Conservation (phyloP, 2,888 invertebrate species). For the Mellilla xanthometata region DNA sequence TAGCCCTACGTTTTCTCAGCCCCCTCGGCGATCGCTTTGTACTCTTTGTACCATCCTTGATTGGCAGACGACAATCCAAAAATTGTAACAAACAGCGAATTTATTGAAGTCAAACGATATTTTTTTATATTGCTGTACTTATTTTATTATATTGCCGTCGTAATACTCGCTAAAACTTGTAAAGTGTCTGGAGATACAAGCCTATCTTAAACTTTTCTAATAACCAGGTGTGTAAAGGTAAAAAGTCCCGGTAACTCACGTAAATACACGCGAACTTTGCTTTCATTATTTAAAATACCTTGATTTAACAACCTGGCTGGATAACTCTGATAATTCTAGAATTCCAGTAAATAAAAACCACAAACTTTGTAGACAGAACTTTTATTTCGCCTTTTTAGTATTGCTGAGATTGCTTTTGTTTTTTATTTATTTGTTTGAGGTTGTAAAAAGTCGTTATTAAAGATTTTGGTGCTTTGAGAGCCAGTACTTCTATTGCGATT, state of each 20-base stretch:
- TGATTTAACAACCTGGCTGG: slow-evolving; percentile 21
- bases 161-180: slow-evolving; percentile 25
- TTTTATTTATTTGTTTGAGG: too few relatives aligned
- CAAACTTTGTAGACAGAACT: background rate
- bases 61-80: slow-evolving; percentile 56
- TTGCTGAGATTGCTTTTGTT: too few relatives aligned
- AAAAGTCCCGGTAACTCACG: slow-evolving; percentile 32
- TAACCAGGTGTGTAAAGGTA: slow-evolving; percentile 32
- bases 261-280: slow-evolving; percentile 32
- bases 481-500: too few relatives aligned
- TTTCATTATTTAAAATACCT: slow-evolving; percentile 32
- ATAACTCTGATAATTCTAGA: slow-evolving; percentile 7
- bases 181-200: slow-evolving; percentile 25
- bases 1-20: slow-evolving; percentile 23
- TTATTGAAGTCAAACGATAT: slow-evolving; percentile 38
- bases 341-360: slow-evolving; percentile 3
- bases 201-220: slow-evolving; percentile 32
- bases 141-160: slow-evolving; percentile 25
- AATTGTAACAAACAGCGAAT: slow-evolving; percentile 45
- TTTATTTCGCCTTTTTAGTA: too few relatives aligned
- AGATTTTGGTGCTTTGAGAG: too few relatives aligned
- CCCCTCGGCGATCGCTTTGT: slow-evolving; percentile 48
- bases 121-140: slow-evolving; percentile 22
- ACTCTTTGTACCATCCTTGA: slow-evolving; percentile 39
- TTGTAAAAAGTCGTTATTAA: too few relatives aligned